phyloP scores from a whole-genome alignment of 2,113 vertebrate genomes.

The Vireo altiloquus region DNA sequence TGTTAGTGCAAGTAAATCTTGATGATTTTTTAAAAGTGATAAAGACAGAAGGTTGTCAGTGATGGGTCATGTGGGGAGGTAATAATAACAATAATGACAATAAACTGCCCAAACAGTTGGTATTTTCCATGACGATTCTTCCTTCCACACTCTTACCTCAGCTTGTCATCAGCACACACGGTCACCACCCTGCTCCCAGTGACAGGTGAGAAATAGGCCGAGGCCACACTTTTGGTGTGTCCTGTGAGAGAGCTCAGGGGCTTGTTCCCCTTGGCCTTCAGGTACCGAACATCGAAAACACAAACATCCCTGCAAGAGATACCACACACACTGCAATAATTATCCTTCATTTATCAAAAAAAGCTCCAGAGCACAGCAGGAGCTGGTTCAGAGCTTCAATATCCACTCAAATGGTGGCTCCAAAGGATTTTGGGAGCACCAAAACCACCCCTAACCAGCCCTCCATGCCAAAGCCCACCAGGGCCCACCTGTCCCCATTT shows the following conservation, averaged over 20 bases:
- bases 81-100: not conserved
- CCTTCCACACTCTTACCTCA: constrained; percentile 74
- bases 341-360: accelerated
- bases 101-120: not conserved
- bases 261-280: constrained; percentile 58
- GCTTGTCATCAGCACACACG: constrained; percentile 77
- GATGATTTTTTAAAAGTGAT: not conserved
- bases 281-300: constrained; percentile 80
- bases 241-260: constrained; percentile 73
- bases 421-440: not conserved
- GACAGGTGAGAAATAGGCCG: constrained; percentile 85
- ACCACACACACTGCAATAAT: not conserved
- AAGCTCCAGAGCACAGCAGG: accelerated
- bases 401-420: not conserved
- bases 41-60: not conserved
- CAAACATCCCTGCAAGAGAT: constrained; percentile 70
- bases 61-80: not conserved
- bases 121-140: not conserved
- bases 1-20: not conserved
- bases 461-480: not conserved
- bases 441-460: not conserved
- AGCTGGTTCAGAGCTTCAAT: not conserved
- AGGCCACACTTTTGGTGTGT: constrained; percentile 75
- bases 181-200: constrained; percentile 84
- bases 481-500: not conserved